Percentiles rank a stretch among this genome's conserved stretches.
These are phyloP conservation scores for Lordiphosa andalusiaca DNA, from an alignment of 2,888 invertebrate genomes.

Conservation along the genomic window DNA sequence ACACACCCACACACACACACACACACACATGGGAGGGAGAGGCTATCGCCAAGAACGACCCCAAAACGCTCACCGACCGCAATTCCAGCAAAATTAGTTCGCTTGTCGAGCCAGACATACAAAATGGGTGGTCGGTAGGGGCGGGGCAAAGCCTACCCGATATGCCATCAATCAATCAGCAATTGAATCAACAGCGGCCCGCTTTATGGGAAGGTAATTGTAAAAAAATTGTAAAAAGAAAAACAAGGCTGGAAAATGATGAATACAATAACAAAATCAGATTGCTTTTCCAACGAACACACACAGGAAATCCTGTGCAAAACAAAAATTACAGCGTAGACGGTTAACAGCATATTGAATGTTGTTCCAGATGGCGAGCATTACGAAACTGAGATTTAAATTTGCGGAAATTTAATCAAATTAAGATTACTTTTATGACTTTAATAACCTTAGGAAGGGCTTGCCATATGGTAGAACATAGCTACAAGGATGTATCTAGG, in stretches of 20 bases:
- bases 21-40: neutral
- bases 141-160: neutral
- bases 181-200: slow-evolving; percentile 24
- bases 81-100: slow-evolving; percentile 22
- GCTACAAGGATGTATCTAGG: too few relatives aligned
- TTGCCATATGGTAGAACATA: too few relatives aligned
- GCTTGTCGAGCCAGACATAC: slow-evolving; percentile 8
- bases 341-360: too few relatives aligned
- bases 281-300: neutral
- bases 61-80: slow-evolving; percentile 1
- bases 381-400: too few relatives aligned
- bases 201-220: slow-evolving; percentile 4
- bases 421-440: too few relatives aligned
- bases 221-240: neutral
- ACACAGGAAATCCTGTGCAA: neutral
- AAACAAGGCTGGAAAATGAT: neutral
- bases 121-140: too few relatives aligned
- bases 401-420: too few relatives aligned
- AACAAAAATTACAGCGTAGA: too few relatives aligned
- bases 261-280: neutral
- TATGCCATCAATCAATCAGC: slow-evolving; percentile 34
- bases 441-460: too few relatives aligned
- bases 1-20: too few relatives aligned
- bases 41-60: too few relatives aligned
- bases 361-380: too few relatives aligned